Evolutionary conservation across 1,140 invertebrate species (phyloP).

Genomic region (Caerostris extrusa): DNA sequence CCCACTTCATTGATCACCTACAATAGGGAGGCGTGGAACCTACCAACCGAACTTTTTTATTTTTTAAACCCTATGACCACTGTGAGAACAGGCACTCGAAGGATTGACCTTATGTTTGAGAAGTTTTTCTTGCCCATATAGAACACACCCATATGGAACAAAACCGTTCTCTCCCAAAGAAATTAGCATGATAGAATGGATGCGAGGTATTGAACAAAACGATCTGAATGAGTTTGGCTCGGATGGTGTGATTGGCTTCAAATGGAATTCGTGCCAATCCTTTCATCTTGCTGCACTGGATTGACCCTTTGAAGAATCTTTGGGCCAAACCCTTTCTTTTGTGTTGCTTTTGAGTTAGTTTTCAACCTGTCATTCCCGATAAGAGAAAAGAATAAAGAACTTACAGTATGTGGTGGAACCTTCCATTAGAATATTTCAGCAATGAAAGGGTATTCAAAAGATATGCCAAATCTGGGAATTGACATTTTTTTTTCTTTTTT

Average conservation of each 20-base stretch:
- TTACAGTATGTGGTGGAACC: not conserved
- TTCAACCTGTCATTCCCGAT: not conserved
- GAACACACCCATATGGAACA: not conserved
- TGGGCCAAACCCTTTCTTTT: not conserved
- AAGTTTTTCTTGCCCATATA: not conserved
- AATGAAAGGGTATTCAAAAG: not conserved
- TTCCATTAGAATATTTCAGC: not conserved
- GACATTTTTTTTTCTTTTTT: not conserved
- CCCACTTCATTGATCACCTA: not conserved
- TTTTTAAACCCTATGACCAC: not conserved
- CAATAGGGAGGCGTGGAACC: conserved; percentile 2
- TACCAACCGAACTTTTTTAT: not conserved
- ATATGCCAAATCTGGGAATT: not conserved
- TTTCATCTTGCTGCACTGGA: not conserved
- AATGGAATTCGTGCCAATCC: not conserved
- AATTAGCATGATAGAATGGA: not conserved
- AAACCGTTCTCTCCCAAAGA: not conserved
- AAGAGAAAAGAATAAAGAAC: not conserved
- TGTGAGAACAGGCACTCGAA: not conserved
- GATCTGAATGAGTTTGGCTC: not conserved
- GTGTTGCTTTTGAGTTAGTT: not conserved
- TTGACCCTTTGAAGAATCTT: not conserved
- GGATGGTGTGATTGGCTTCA: not conserved
- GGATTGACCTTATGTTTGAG: not conserved
- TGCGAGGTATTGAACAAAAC: not conserved